Evolutionary conservation across 2,888 invertebrate genomes (phyloP).

Genomic region (Volucella zonaria): DNA sequence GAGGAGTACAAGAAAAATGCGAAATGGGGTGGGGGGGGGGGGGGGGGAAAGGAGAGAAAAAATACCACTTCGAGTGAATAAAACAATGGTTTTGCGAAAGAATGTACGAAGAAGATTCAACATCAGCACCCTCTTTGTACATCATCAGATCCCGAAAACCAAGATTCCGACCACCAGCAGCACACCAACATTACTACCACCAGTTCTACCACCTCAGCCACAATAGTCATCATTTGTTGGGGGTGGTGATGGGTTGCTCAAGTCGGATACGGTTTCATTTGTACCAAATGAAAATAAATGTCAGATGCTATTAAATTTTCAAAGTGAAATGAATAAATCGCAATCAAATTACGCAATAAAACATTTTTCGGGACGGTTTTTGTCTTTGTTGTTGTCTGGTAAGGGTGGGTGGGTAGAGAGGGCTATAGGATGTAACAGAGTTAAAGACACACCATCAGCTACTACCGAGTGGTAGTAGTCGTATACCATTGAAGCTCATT

Average conservation of each 20-base stretch:
- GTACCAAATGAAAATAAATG: slow-evolving; percentile 73
- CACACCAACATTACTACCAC: slow-evolving; percentile 11
- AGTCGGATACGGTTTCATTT: slow-evolving; percentile 67
- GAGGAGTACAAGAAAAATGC: background rate
- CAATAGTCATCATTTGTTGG: slow-evolving; percentile 27
- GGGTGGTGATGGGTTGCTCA: slow-evolving; percentile 4
- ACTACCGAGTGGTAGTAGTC: too few relatives aligned
- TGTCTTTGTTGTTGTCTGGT: slow-evolving; percentile 17
- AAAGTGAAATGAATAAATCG: slow-evolving; percentile 73
- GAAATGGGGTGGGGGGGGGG: too few relatives aligned
- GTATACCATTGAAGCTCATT: slow-evolving; percentile 60
- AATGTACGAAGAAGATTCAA: slow-evolving; percentile 48
- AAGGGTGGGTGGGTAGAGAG: background rate
- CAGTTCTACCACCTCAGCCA: background rate
- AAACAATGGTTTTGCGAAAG: slow-evolving; percentile 43
- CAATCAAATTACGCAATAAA: slow-evolving; percentile 73
- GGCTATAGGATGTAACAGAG: slow-evolving; percentile 2
- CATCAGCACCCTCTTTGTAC: slow-evolving; percentile 19
- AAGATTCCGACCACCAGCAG: slow-evolving; percentile 10
- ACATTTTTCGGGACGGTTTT: slow-evolving; percentile 64
- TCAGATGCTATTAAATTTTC: slow-evolving; percentile 73
- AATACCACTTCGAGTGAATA: slow-evolving; percentile 34
- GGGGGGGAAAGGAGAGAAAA: background rate
- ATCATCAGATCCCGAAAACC: slow-evolving; percentile 33
- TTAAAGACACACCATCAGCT: background rate